Evolutionary conservation across 2,113 vertebrate species (phyloP).

Genomic region (Gavialis gangeticus): DNA sequence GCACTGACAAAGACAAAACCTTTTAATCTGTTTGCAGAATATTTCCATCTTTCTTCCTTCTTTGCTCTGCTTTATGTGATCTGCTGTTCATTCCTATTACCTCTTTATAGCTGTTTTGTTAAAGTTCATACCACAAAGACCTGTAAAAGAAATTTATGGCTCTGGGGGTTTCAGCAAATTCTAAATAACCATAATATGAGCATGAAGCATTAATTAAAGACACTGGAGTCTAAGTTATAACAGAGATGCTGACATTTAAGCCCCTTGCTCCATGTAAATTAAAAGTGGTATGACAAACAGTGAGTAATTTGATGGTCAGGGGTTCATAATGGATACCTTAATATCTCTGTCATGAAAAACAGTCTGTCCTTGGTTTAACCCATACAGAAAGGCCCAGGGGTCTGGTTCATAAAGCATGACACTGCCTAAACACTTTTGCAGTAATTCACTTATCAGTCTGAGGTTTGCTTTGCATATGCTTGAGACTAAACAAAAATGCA

Average conservation of each 20-base stretch:
- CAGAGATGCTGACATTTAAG: slow-evolving; percentile 81
- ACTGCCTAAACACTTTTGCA: slow-evolving; percentile 73
- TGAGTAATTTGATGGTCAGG: slow-evolving; percentile 81
- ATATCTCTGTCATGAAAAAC: slow-evolving; percentile 77
- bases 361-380: slow-evolving; percentile 79
- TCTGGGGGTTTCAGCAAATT: slow-evolving; percentile 79
- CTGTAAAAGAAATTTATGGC: slow-evolving; percentile 83
- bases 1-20: slow-evolving; percentile 55
- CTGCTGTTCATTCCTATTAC: slow-evolving; percentile 79
- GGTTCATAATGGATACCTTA: slow-evolving; percentile 79
- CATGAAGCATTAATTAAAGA: slow-evolving; percentile 85
- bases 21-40: slow-evolving; percentile 76
- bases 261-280: slow-evolving; percentile 77
- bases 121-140: slow-evolving; percentile 84
- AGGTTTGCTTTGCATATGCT: slow-evolving; percentile 45
- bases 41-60: slow-evolving; percentile 52
- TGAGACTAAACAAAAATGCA: slow-evolving; percentile 58
- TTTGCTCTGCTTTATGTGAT: slow-evolving; percentile 65
- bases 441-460: slow-evolving; percentile 64
- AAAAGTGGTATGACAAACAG: slow-evolving; percentile 79
- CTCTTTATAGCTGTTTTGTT: slow-evolving; percentile 84
- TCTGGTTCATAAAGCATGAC: slow-evolving; percentile 70
- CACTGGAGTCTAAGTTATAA: slow-evolving; percentile 77
- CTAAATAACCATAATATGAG: slow-evolving; percentile 84
- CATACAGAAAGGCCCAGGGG: slow-evolving; percentile 53